A percentile compares a stretch with the other conserved stretches of the same genome.
phyloP scores from a whole-genome alignment of 2,113 vertebrate genomes.

The Ciconia maguari region DNA sequence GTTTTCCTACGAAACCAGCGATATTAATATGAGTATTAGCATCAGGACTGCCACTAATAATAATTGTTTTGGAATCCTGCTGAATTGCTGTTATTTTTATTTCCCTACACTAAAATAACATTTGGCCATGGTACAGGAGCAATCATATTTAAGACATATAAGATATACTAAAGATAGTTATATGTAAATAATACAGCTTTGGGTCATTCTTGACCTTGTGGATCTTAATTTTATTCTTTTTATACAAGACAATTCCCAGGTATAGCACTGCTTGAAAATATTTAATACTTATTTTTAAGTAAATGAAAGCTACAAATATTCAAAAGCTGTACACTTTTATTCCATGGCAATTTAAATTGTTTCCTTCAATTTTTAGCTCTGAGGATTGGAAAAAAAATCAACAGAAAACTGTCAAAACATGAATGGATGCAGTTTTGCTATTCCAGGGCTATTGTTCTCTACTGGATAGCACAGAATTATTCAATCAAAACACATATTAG shows the following conservation, averaged over 20 bases:
- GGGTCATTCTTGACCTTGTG: neutral
- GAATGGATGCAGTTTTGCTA: neutral
- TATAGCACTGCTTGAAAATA: neutral
- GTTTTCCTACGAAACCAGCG: neutral
- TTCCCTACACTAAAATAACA: neutral
- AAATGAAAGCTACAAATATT: neutral
- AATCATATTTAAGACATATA: neutral
- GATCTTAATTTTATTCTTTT: neutral
- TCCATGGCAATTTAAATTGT: neutral
- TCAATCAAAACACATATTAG: neutral
- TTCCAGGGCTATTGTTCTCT: neutral
- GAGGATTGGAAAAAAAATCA: neutral
- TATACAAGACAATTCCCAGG: neutral
- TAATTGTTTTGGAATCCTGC: neutral
- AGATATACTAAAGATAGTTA: neutral
- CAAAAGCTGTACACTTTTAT: neutral
- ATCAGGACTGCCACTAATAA: neutral
- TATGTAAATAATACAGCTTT: neutral
- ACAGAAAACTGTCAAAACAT: neutral
- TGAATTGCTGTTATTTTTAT: neutral
- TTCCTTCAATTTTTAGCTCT: neutral
- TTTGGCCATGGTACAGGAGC: neutral
- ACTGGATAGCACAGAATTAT: neutral
- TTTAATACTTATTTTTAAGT: neutral
- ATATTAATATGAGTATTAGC: neutral